Conservation (phyloP, 2,797 vertebrate species). For the Erethizon dorsatum region DNA sequence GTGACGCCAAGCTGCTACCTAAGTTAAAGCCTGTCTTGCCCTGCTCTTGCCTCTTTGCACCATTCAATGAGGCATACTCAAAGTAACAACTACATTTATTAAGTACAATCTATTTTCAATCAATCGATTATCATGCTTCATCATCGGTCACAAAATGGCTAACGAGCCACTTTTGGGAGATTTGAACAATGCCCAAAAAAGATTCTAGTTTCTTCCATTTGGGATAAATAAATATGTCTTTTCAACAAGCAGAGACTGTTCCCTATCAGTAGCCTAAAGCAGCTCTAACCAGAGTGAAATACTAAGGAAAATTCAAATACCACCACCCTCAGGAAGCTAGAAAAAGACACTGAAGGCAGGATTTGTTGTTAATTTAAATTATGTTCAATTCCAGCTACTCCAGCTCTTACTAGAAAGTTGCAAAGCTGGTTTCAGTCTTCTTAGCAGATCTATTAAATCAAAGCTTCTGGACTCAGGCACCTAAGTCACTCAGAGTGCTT, state of each 20-base stretch:
- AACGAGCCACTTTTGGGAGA: not conserved
- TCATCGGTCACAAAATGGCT: too few species aligned
- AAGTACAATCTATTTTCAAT: not conserved
- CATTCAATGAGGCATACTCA: not conserved
- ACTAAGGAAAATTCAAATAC: not conserved
- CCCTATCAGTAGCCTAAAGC: not conserved
- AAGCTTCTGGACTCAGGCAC: not conserved
- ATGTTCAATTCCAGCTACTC: not conserved
- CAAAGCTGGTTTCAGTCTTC: not conserved
- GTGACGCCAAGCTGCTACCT: not conserved
- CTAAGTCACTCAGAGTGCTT: not conserved
- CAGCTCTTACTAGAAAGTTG: not conserved
- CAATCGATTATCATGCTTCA: not conserved
- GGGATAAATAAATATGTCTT: not conserved
- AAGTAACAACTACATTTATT: not conserved
- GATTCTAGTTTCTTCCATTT: not conserved
- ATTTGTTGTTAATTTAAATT: not conserved
- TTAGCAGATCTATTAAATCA: not conserved
- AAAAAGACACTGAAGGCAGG: not conserved
- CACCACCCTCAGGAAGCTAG: not conserved
- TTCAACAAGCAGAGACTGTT: not conserved
- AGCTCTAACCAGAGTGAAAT: not conserved
- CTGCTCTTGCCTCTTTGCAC: not conserved
- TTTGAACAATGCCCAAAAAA: not conserved
- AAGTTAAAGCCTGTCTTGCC: not conserved